A percentile compares a stretch with the other conserved stretches of the same genome.
These are phyloP conservation scores for Heliconius eleuchia DNA, from an alignment of 1,140 invertebrate species.

Conservation along the genomic window DNA sequence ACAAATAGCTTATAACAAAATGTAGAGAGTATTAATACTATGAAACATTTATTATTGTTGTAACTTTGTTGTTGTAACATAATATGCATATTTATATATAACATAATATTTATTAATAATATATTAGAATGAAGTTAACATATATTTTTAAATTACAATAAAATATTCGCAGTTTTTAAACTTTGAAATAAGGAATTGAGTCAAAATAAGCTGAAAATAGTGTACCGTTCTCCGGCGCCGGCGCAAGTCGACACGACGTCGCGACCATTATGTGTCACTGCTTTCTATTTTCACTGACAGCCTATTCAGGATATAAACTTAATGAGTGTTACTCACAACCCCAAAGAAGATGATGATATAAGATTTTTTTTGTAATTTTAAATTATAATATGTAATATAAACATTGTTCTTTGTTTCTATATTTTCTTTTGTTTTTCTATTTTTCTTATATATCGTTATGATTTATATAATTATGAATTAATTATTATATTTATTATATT, in stretches of 20 bases:
- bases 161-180: slow-evolving; percentile 9
- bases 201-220: slow-evolving; percentile 46
- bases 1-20: too few relatives aligned
- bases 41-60: too few relatives aligned
- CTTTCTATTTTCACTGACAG: slow-evolving; percentile 59
- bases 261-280: slow-evolving; percentile 57
- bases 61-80: too few relatives aligned
- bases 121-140: neutral
- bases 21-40: too few relatives aligned
- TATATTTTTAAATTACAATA: neutral
- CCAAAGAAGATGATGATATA: neutral
- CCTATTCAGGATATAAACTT: slow-evolving; percentile 17
- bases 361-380: too few relatives aligned
- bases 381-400: too few relatives aligned
- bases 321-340: slow-evolving; percentile 2
- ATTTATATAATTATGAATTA: too few relatives aligned
- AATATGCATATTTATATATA: too few relatives aligned
- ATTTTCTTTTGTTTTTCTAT: too few relatives aligned
- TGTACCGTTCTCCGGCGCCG: slow-evolving; percentile 38
- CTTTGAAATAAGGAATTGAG: slow-evolving; percentile 33
- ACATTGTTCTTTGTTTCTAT: neutral
- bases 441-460: too few relatives aligned
- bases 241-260: slow-evolving; percentile 39
- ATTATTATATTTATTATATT: too few relatives aligned
- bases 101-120: neutral